Conservation (phyloP, 2,797 vertebrate genomes). For the Mycteria americana region DNA sequence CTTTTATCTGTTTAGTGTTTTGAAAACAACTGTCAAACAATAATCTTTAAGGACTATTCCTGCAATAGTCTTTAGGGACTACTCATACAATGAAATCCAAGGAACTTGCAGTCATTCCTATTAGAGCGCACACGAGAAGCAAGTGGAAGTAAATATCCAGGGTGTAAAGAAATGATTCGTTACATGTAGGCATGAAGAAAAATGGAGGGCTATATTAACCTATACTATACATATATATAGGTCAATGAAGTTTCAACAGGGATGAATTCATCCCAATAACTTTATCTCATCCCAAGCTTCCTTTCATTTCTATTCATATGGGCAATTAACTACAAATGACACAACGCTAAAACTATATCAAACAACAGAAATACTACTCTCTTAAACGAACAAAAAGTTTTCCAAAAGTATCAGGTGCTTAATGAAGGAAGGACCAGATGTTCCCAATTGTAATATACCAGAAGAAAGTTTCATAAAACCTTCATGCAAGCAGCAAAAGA, state of each 20-base stretch:
- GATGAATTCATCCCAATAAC: neutral
- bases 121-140: neutral
- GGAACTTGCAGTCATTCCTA: neutral
- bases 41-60: neutral
- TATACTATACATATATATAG: neutral
- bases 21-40: neutral
- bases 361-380: neutral
- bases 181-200: neutral
- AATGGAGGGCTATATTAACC: neutral
- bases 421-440: neutral
- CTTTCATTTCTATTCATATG: neutral
- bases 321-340: neutral
- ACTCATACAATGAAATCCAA: neutral
- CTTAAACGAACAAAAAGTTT: neutral
- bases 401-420: neutral
- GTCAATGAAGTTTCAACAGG: neutral
- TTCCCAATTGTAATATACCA: neutral
- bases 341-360: neutral
- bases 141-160: neutral
- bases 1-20: neutral
- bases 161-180: neutral
- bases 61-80: neutral
- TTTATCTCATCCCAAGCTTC: neutral
- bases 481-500: constrained; percentile 3
- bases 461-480: neutral